These are phyloP conservation scores for Dicyrtoma fusca DNA, from an alignment of 2,888 invertebrate genomes.

Conservation along the genomic window DNA sequence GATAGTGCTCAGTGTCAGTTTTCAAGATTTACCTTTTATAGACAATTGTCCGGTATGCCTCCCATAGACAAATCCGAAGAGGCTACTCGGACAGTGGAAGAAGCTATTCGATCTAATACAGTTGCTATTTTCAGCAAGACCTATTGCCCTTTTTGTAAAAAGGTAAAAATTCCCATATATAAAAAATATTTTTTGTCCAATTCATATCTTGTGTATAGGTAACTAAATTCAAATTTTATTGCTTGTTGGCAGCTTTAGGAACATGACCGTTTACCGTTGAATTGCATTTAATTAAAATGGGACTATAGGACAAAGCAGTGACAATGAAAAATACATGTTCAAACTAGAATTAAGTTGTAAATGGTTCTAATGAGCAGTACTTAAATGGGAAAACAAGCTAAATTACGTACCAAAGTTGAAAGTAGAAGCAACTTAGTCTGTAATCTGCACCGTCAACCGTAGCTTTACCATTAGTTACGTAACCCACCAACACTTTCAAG, in stretches of 20 bases:
- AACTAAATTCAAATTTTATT: neutral
- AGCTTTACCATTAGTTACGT: too few species aligned
- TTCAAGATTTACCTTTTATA: slow-evolving; percentile 16
- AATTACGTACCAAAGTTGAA: too few species aligned
- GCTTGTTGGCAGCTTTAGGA: neutral
- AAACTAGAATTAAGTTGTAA: too few species aligned
- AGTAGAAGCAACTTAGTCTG: too few species aligned
- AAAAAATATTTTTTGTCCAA: neutral
- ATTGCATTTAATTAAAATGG: neutral
- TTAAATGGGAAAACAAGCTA: too few species aligned
- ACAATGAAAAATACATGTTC: too few species aligned
- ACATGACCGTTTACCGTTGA: neutral
- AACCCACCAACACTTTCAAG: too few species aligned
- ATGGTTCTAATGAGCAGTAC: too few species aligned
- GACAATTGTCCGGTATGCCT: slow-evolving; percentile 27
- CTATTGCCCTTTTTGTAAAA: slow-evolving; percentile 62
- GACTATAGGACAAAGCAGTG: too few species aligned
- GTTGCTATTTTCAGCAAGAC: slow-evolving; percentile 64
- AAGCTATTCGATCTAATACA: slow-evolving; percentile 59
- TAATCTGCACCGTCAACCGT: too few species aligned
- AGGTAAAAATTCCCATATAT: slow-evolving; percentile 60
- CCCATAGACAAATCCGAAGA: slow-evolving; percentile 28
- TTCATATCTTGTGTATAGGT: neutral
- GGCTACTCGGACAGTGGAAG: slow-evolving; percentile 46
- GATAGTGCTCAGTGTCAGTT: neutral